Conservation (phyloP, 35 echinoderm and acorn worm species). For the Hemicentrotus pulcherrimus region DNA sequence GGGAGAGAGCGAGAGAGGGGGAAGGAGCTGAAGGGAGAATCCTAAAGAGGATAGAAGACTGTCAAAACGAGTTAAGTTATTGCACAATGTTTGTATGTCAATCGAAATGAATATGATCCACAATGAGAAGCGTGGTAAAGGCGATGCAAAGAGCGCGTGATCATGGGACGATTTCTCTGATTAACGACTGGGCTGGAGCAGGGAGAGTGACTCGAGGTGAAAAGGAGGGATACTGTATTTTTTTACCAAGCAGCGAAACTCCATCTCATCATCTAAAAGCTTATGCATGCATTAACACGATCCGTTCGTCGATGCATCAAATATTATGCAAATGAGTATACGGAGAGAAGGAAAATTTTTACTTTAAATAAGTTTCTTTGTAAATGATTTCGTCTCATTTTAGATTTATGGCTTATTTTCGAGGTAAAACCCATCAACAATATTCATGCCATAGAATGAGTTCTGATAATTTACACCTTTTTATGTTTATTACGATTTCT, state of each 20-base stretch:
- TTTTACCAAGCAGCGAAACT: neutral
- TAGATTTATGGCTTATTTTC: neutral
- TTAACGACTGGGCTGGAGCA: neutral
- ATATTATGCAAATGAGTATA: neutral
- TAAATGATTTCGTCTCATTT: neutral
- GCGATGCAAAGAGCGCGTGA: neutral
- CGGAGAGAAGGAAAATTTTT: neutral
- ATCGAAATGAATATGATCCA: neutral
- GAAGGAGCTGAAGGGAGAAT: neutral
- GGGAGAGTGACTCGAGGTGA: constrained; percentile 5
- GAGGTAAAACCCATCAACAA: neutral
- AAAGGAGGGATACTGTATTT: neutral
- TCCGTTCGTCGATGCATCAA: neutral
- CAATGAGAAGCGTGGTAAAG: neutral
- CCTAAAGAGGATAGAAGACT: neutral
- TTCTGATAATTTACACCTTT: too few species aligned
- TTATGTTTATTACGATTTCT: too few species aligned
- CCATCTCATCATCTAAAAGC: neutral
- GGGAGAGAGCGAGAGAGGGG: neutral
- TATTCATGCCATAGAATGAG: too few species aligned
- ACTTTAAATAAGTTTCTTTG: neutral
- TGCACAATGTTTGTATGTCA: neutral
- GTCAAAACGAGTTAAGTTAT: constrained; percentile 5
- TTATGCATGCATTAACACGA: constrained; percentile 2
- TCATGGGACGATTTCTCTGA: neutral